Conservation (phyloP, 2,797 vertebrate genomes). For the Dryobates pubescens region DNA sequence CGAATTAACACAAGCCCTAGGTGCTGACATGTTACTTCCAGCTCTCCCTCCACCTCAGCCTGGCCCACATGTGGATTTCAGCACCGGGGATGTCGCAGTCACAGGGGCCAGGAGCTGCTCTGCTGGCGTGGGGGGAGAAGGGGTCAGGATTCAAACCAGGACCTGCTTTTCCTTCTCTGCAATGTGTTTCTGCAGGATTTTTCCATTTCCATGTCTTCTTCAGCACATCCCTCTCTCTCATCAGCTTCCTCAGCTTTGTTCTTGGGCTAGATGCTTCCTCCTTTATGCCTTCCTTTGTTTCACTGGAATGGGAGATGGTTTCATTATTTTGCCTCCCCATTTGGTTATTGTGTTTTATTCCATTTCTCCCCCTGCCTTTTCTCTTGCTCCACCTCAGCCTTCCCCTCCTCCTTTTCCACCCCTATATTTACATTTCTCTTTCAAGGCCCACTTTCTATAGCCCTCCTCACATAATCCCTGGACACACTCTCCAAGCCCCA, state of each 20-base stretch:
- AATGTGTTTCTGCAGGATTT: not conserved
- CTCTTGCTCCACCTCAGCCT: not conserved
- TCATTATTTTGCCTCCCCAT: not conserved
- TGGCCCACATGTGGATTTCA: not conserved
- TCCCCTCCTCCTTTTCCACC: not conserved
- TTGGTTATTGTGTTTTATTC: not conserved
- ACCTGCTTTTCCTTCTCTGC: not conserved
- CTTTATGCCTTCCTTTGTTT: not conserved
- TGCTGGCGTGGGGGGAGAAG: not conserved
- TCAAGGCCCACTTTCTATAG: slow-evolving; percentile 33
- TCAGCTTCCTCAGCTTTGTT: not conserved
- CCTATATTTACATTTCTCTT: slow-evolving; percentile 38
- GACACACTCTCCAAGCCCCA: slow-evolving; percentile 1
- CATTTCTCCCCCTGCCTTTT: not conserved
- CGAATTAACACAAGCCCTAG: slow-evolving; percentile 40
- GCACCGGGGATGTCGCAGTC: not conserved
- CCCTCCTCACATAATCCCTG: slow-evolving; percentile 24
- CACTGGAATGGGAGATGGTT: not conserved
- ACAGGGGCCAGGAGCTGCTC: not conserved
- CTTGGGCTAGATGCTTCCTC: not conserved
- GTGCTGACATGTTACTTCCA: slow-evolving; percentile 69
- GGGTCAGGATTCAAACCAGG: not conserved
- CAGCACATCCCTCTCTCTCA: not conserved
- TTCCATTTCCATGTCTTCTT: not conserved
- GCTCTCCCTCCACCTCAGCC: not conserved